Conservation (phyloP, 2,888 invertebrate genomes). For the Zonitis immaculata region DNA sequence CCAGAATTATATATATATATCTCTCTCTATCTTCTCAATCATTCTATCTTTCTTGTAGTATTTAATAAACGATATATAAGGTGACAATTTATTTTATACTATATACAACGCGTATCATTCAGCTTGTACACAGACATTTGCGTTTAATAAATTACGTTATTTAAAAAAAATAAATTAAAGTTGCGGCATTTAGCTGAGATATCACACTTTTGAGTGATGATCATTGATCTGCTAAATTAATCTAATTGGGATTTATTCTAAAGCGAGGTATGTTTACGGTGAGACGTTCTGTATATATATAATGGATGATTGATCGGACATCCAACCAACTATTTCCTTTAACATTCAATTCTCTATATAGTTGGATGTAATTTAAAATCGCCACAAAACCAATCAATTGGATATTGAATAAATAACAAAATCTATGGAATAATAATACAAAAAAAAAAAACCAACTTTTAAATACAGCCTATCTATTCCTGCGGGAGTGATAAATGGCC, state of each 20-base stretch:
- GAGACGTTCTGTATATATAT: no score
- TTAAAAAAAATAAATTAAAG: no score
- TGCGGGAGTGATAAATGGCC: constrained; percentile 30
- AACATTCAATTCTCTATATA: neutral
- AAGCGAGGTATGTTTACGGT: no score
- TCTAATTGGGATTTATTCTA: no score
- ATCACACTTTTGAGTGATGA: no score
- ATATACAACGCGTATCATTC: no score
- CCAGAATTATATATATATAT: constrained; percentile 6
- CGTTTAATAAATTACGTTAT: no score
- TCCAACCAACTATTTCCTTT: neutral
- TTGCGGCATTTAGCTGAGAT: no score
- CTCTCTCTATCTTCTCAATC: neutral
- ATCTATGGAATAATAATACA: no score
- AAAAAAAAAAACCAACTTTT: constrained; percentile 6
- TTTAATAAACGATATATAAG: neutral
- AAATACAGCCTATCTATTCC: constrained; percentile 15
- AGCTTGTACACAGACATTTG: no score
- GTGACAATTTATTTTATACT: no score
- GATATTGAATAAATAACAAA: neutral
- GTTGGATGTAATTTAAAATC: neutral
- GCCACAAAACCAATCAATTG: constrained; percentile 9
- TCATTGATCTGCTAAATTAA: no score
- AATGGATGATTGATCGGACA: neutral
- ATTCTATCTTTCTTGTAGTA: neutral